A percentile compares a stretch with the other conserved stretches of the same genome.
These are phyloP conservation scores for Leucosticte australis DNA, from an alignment of 2,113 vertebrate genomes.

Conservation along the genomic window DNA sequence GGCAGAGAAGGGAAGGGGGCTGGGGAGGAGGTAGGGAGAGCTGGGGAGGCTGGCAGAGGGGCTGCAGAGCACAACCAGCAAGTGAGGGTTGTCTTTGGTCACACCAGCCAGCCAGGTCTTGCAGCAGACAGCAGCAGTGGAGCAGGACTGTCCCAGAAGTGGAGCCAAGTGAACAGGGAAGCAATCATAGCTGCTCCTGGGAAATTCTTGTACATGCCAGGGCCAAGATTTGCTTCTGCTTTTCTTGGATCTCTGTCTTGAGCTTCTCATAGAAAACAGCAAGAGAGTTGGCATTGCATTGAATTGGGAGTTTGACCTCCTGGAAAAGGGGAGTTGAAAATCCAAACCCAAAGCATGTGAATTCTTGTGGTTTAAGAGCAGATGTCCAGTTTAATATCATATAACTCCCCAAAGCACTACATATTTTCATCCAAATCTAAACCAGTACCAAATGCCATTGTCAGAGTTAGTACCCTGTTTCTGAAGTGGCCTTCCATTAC, in stretches of 20 bases:
- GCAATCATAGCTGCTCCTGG: background rate
- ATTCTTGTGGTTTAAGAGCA: background rate
- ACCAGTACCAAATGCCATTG: background rate
- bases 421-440: background rate
- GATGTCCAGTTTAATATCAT: background rate
- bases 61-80: background rate
- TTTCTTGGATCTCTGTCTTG: constrained; percentile 2
- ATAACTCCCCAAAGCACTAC: background rate
- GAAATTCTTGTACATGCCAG: background rate
- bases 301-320: background rate
- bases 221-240: background rate
- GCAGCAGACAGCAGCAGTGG: background rate
- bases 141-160: background rate
- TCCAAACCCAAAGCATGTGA: background rate
- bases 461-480: background rate
- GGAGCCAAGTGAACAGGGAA: background rate
- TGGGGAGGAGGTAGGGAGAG: background rate
- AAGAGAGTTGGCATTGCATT: background rate
- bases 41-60: background rate
- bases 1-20: background rate
- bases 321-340: background rate
- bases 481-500: background rate
- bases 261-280: constrained; percentile 11
- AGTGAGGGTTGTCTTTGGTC: background rate
- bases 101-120: background rate